Evolutionary conservation across 2,113 vertebrate species (phyloP).

Genomic region (Mellivora capensis): DNA sequence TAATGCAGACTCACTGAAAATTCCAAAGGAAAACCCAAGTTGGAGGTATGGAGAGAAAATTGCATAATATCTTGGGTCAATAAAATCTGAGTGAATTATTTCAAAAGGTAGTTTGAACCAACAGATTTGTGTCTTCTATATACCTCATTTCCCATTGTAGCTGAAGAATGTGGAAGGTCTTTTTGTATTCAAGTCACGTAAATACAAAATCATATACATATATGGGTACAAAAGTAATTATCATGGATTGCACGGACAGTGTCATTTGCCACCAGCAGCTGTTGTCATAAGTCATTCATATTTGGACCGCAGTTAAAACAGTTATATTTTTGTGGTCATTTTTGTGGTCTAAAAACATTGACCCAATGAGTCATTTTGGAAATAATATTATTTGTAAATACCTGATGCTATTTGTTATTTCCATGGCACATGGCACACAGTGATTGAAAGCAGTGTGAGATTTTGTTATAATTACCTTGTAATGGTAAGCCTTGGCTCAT

Average conservation of each 20-base stretch:
- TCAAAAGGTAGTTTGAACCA: constrained; percentile 55
- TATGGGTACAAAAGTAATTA: constrained; percentile 69
- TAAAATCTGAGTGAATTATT: constrained; percentile 67
- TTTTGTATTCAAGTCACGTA: constrained; percentile 67
- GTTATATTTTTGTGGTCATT: background rate
- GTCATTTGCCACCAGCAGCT: constrained; percentile 70
- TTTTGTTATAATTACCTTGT: background rate
- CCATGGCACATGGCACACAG: constrained; percentile 46
- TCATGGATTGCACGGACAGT: constrained; percentile 57
- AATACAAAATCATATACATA: constrained; percentile 70
- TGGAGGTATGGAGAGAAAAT: background rate
- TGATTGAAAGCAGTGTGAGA: constrained; percentile 63
- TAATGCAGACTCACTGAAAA: constrained; percentile 11
- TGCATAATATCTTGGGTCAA: constrained; percentile 49
- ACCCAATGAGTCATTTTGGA: background rate
- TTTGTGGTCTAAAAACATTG: background rate
- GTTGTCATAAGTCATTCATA: constrained; percentile 67
- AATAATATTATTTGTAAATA: background rate
- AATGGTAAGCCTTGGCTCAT: background rate
- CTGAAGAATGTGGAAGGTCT: constrained; percentile 49
- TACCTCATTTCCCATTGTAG: background rate
- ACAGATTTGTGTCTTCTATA: background rate
- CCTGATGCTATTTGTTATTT: background rate
- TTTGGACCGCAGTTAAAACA: constrained; percentile 71
- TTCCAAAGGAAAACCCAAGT: background rate